phyloP scores from a whole-genome alignment of 1,140 invertebrate genomes.

The Rhyacophila brunnea region DNA sequence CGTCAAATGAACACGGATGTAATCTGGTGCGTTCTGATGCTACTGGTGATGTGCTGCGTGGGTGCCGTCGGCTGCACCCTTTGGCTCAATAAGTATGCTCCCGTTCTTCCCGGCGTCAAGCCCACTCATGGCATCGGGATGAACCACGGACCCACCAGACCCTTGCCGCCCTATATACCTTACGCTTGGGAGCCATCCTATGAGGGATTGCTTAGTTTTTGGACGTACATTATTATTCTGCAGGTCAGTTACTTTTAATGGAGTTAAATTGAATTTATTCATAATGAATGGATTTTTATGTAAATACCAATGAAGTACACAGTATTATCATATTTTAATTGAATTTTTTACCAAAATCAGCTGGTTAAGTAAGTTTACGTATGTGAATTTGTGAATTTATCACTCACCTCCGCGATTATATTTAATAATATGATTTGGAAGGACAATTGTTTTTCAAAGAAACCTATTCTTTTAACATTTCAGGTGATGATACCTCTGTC shows the following conservation, averaged over 20 bases:
- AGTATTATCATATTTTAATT: too few relatives aligned
- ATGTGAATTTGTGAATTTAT: too few relatives aligned
- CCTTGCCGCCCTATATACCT: slow-evolving; percentile 64
- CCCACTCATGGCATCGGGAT: slow-evolving; percentile 22
- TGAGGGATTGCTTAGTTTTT: slow-evolving; percentile 88
- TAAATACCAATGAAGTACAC: too few relatives aligned
- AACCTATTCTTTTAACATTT: slow-evolving; percentile 31
- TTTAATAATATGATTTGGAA: slow-evolving; percentile 93
- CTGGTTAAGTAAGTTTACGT: too few relatives aligned
- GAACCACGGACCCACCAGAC: slow-evolving; percentile 40
- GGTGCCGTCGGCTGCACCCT: slow-evolving; percentile 87
- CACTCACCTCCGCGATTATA: too few relatives aligned
- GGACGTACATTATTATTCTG: slow-evolving; percentile 93
- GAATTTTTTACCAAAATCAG: too few relatives aligned
- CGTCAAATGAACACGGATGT: slow-evolving; percentile 94
- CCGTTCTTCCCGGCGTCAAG: slow-evolving; percentile 35
- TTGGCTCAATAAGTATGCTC: slow-evolving; percentile 68
- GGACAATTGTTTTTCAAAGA: slow-evolving; percentile 51
- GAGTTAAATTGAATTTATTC: too few relatives aligned
- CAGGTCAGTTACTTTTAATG: slow-evolving; percentile 63
- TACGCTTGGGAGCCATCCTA: slow-evolving; percentile 59
- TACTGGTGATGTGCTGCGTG: slow-evolving; percentile 86
- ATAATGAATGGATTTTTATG: too few relatives aligned
- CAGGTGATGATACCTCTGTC: slow-evolving; percentile 96
- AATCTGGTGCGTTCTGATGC: slow-evolving; percentile 93